Conservation (phyloP, 2,888 invertebrate genomes). For the Andrena bicolor region DNA sequence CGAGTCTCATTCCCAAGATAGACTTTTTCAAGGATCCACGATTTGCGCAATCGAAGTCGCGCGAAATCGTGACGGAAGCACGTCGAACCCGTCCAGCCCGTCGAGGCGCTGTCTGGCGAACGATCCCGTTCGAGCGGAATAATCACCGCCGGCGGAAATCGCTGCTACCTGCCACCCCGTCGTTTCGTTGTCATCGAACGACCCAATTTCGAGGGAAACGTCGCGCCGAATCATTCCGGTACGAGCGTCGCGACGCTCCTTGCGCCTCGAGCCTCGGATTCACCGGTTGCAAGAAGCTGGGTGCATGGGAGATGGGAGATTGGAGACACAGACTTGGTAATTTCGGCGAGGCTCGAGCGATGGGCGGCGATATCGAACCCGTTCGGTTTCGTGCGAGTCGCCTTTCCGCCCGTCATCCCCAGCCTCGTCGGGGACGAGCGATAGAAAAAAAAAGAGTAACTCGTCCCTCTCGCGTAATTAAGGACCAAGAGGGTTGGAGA, state of each 20-base stretch:
- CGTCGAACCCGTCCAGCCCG: background rate
- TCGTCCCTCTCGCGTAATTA: slow-evolving; percentile 80
- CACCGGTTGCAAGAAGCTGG: background rate
- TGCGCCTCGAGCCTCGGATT: background rate
- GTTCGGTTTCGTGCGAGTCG: slow-evolving; percentile 14
- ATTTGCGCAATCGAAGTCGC: slow-evolving; percentile 8
- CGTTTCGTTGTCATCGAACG: slow-evolving; percentile 29
- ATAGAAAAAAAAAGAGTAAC: slow-evolving; percentile 60
- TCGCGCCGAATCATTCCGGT: slow-evolving; percentile 20
- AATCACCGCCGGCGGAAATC: slow-evolving; percentile 32
- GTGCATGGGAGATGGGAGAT: background rate
- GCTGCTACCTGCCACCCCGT: slow-evolving; percentile 12
- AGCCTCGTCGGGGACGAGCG: background rate
- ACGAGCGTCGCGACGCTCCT: slow-evolving; percentile 9
- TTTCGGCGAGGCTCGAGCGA: slow-evolving; percentile 12
- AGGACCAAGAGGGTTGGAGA: slow-evolving; percentile 73
- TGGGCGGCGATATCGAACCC: slow-evolving; percentile 1
- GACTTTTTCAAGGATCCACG: background rate
- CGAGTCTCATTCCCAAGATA: background rate
- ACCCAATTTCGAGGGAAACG: slow-evolving; percentile 38
- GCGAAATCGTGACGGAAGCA: background rate
- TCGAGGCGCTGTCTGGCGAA: slow-evolving; percentile 2
- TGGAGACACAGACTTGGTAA: background rate
- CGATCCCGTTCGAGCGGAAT: slow-evolving; percentile 36
- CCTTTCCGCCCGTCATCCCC: background rate